These are phyloP conservation scores for Zingel zingel DNA, from an alignment of 2,113 vertebrate species.

Conservation along the genomic window DNA sequence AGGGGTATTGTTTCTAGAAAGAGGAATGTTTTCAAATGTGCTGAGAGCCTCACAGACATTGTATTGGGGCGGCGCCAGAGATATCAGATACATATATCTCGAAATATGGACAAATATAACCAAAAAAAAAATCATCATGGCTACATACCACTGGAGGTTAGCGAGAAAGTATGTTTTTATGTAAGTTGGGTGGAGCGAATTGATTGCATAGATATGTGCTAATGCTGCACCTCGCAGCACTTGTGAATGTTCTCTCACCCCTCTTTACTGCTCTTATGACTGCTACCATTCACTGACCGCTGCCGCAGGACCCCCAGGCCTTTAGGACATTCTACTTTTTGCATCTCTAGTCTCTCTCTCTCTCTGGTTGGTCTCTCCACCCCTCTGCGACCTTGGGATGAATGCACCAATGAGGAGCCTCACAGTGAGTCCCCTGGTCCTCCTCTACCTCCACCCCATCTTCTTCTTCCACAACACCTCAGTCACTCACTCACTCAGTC, in stretches of 20 bases:
- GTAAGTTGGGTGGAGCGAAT: neutral
- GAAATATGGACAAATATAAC: neutral
- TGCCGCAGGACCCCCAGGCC: slow-evolving; percentile 67
- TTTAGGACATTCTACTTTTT: slow-evolving; percentile 63
- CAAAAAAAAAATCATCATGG: neutral
- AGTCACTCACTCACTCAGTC: slow-evolving; percentile 67
- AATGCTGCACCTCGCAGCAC: neutral
- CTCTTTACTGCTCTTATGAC: slow-evolving; percentile 53
- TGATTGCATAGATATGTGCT: neutral
- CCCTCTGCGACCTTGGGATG: slow-evolving; percentile 86
- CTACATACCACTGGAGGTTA: neutral
- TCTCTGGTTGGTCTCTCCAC: slow-evolving; percentile 79
- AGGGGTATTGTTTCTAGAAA: neutral
- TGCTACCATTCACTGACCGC: slow-evolving; percentile 53
- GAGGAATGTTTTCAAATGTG: neutral
- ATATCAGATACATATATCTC: neutral
- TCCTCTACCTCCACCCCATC: slow-evolving; percentile 74
- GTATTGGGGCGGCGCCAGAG: neutral
- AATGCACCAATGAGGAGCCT: slow-evolving; percentile 91
- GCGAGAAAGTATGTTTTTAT: neutral
- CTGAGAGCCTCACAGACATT: neutral
- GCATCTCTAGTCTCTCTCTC: slow-evolving; percentile 72
- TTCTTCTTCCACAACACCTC: slow-evolving; percentile 76
- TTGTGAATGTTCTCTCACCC: slow-evolving; percentile 45
- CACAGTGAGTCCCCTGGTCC: slow-evolving; percentile 85